These are phyloP conservation scores for Aspidiotus rigidus DNA, from an alignment of 2,888 invertebrate genomes.

Conservation along the genomic window DNA sequence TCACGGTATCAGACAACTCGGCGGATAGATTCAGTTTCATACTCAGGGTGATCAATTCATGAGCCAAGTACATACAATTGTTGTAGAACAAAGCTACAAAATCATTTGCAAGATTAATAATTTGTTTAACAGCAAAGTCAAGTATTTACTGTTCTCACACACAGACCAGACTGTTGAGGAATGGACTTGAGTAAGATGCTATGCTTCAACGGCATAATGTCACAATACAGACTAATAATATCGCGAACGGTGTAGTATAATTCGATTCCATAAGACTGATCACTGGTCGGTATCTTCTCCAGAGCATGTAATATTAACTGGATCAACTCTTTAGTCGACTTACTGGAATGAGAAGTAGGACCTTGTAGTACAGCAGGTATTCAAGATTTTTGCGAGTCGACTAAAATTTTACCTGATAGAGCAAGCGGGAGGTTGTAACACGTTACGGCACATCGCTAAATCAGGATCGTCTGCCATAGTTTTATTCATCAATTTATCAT, in stretches of 20 bases:
- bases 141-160: background rate
- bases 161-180: slow-evolving; percentile 74
- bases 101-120: slow-evolving; percentile 12
- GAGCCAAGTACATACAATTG: slow-evolving; percentile 80
- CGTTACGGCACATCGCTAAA: slow-evolving; percentile 23
- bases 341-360: background rate
- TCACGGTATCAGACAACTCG: slow-evolving; percentile 23
- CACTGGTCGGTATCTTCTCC: slow-evolving; percentile 13
- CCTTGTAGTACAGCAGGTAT: background rate
- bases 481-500: no score
- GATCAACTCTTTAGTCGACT: slow-evolving; percentile 17
- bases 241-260: slow-evolving; percentile 61
- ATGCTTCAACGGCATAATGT: slow-evolving; percentile 69
- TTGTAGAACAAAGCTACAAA: slow-evolving; percentile 71
- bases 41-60: slow-evolving; percentile 57
- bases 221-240: slow-evolving; percentile 67
- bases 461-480: slow-evolving; percentile 20
- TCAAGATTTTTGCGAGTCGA: background rate
- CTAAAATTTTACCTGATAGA: slow-evolving; percentile 21
- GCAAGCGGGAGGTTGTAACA: slow-evolving; percentile 17
- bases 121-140: background rate
- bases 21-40: slow-evolving; percentile 19
- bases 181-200: slow-evolving; percentile 68
- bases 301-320: slow-evolving; percentile 13
- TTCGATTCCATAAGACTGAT: slow-evolving; percentile 45